phyloP scores from a whole-genome alignment of 2,888 invertebrate genomes.

The Erannis defoliaria region DNA sequence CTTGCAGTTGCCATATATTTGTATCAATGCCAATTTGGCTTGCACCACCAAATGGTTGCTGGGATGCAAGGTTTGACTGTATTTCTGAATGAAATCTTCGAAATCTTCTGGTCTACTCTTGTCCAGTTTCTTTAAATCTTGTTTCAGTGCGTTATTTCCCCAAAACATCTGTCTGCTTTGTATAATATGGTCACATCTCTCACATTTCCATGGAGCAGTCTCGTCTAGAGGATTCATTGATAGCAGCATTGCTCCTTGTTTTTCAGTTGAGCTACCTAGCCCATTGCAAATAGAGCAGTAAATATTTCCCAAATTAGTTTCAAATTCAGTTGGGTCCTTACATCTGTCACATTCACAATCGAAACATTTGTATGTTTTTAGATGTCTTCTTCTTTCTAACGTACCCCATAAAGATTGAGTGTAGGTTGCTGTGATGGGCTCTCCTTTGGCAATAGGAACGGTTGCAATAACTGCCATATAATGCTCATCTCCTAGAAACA shows the following conservation, averaged over 20 bases:
- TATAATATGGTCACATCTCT: conserved; percentile 86
- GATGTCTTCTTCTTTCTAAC: conserved; percentile 87
- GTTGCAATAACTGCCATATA: conserved; percentile 89
- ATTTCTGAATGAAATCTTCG: conserved; percentile 88
- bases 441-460: conserved; percentile 88
- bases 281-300: conserved; percentile 88
- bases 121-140: conserved; percentile 85
- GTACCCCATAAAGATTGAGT: conserved; percentile 91
- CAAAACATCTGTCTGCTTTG: conserved; percentile 87
- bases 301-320: conserved; percentile 88
- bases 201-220: conserved; percentile 88
- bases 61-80: conserved; percentile 88
- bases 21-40: conserved; percentile 89
- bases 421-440: conserved; percentile 89
- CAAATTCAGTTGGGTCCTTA: conserved; percentile 89
- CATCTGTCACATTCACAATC: conserved; percentile 90
- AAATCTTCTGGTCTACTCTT: conserved; percentile 84
- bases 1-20: conserved; percentile 89
- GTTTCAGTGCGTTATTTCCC: conserved; percentile 87
- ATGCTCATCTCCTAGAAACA: conserved; percentile 87
- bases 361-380: conserved; percentile 89
- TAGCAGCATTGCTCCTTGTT: conserved; percentile 80
- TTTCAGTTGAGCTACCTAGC: conserved; percentile 58
- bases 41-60: conserved; percentile 89
- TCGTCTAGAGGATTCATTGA: conserved; percentile 88